These are phyloP conservation scores for Aphrophora alni DNA, from an alignment of 2,888 invertebrate species.

Conservation along the genomic window DNA sequence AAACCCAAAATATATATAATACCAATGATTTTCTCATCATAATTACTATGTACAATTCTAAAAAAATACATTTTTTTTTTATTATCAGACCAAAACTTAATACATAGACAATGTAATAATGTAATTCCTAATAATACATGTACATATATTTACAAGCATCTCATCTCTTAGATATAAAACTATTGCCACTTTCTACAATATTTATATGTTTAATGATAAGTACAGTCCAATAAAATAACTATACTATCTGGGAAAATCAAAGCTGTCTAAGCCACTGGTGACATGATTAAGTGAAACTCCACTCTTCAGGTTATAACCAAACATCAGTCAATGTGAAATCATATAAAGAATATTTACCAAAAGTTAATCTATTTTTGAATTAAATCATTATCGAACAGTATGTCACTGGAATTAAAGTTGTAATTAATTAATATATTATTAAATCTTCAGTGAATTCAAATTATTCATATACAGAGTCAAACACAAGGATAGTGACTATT, in stretches of 20 bases:
- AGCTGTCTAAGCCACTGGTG: background rate
- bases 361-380: too few relatives aligned
- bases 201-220: slow-evolving; percentile 30
- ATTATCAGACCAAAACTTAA: slow-evolving; percentile 36
- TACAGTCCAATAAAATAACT: slow-evolving; percentile 16
- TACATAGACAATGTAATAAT: slow-evolving; percentile 26
- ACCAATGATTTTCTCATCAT: slow-evolving; percentile 21
- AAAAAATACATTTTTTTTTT: slow-evolving; percentile 47
- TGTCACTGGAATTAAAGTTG: too few relatives aligned
- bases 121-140: slow-evolving; percentile 36
- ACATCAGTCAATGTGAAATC: too few relatives aligned
- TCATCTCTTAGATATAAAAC: background rate
- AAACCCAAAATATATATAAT: slow-evolving; percentile 37
- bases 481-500: too few relatives aligned
- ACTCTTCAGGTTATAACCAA: too few relatives aligned
- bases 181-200: slow-evolving; percentile 26
- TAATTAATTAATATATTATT: too few relatives aligned
- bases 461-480: too few relatives aligned
- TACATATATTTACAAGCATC: slow-evolving; percentile 41
- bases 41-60: slow-evolving; percentile 46
- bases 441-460: too few relatives aligned
- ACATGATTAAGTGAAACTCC: background rate
- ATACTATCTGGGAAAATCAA: background rate
- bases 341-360: too few relatives aligned
- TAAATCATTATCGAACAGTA: too few relatives aligned